A percentile compares a stretch with the other conserved stretches of the same genome.
Evolutionary conservation across 2,888 invertebrate genomes (phyloP).

Genomic region (Nomada flava): DNA sequence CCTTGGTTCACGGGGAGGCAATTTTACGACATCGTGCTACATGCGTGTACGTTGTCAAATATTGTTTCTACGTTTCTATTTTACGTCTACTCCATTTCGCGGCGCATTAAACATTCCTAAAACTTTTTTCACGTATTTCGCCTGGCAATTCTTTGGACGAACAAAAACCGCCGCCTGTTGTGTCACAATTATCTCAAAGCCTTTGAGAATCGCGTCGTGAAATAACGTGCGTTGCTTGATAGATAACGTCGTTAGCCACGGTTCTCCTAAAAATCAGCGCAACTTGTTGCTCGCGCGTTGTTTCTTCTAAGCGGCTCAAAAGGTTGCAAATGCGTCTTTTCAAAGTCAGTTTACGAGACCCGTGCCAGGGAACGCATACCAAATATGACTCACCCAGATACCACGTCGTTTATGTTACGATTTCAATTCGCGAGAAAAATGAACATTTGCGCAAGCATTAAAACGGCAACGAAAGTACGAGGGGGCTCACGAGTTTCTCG

Average conservation of each 20-base stretch:
- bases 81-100: too few relatives aligned
- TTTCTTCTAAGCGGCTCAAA: neutral
- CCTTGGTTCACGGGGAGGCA: neutral
- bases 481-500: neutral
- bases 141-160: neutral
- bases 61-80: neutral
- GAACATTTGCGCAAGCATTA: neutral
- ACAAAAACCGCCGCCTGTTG: slow-evolving; percentile 40
- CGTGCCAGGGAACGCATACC: neutral
- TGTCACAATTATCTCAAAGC: slow-evolving; percentile 36
- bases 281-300: slow-evolving; percentile 53
- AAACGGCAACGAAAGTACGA: neutral
- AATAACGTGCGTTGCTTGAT: slow-evolving; percentile 38
- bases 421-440: neutral
- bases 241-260: slow-evolving; percentile 44
- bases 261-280: slow-evolving; percentile 42
- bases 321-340: slow-evolving; percentile 1
- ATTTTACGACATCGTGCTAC: slow-evolving; percentile 17
- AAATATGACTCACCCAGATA: neutral
- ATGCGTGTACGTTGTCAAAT: neutral
- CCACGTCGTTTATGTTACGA: neutral
- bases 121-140: neutral
- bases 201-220: slow-evolving; percentile 36
- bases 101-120: neutral
- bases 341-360: neutral